These are phyloP conservation scores for Peromyscus attwateri DNA, from an alignment of 2,797 vertebrate species.

Conservation along the genomic window DNA sequence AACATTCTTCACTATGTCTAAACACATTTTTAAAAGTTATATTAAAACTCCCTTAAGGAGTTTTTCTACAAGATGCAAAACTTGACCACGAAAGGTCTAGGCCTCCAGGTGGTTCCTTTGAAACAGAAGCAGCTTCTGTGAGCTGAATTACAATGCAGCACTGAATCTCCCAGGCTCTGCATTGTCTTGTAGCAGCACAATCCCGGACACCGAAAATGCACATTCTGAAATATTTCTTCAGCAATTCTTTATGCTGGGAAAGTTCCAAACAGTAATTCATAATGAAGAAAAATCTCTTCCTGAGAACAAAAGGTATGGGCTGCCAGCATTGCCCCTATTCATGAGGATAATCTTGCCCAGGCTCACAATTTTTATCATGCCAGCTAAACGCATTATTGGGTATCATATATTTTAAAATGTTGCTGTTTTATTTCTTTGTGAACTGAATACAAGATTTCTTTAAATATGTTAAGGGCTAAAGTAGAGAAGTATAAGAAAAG, in stretches of 20 bases:
- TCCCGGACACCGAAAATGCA: background rate
- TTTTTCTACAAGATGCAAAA: background rate
- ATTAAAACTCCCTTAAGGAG: background rate
- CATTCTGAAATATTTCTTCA: background rate
- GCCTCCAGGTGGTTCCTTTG: background rate
- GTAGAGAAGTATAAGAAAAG: background rate
- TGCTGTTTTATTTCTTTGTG: background rate
- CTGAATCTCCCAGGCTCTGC: background rate
- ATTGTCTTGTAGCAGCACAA: background rate
- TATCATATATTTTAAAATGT: background rate
- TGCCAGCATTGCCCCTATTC: background rate
- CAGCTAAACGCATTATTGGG: background rate
- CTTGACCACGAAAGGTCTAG: background rate
- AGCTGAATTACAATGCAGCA: background rate
- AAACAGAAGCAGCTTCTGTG: background rate
- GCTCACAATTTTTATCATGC: background rate
- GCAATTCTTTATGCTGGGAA: background rate
- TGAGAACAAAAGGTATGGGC: background rate
- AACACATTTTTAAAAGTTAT: background rate
- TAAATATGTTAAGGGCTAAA: background rate
- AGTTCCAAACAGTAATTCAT: background rate
- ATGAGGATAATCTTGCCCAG: background rate
- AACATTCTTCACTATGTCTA: background rate
- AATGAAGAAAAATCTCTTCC: background rate
- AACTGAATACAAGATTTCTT: background rate